Percentiles rank a stretch among this genome's conserved stretches.
These are phyloP conservation scores for Microplitis manilae DNA, from an alignment of 2,888 invertebrate genomes.

Conservation along the genomic window DNA sequence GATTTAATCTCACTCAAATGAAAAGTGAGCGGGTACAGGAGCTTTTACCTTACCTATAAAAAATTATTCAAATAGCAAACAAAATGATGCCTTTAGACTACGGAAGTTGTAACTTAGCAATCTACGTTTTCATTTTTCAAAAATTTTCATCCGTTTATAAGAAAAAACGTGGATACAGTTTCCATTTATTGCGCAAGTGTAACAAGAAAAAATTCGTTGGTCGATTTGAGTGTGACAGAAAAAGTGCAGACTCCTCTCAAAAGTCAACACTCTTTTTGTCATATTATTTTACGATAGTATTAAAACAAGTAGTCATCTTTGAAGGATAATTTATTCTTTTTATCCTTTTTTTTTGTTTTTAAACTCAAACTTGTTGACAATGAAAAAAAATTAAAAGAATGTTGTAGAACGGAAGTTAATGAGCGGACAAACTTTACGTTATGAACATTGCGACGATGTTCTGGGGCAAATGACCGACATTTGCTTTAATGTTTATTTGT, in stretches of 20 bases:
- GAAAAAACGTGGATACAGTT: too few relatives aligned
- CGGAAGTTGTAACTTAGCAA: too few relatives aligned
- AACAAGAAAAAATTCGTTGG: too few relatives aligned
- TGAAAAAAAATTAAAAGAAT: conserved; percentile 3
- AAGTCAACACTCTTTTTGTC: conserved; percentile 4
- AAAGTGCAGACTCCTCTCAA: neutral
- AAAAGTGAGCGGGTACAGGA: too few relatives aligned
- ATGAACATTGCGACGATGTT: conserved; percentile 22
- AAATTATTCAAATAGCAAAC: too few relatives aligned
- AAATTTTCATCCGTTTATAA: too few relatives aligned
- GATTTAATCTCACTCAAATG: too few relatives aligned
- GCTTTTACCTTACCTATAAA: too few relatives aligned
- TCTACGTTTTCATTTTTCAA: too few relatives aligned
- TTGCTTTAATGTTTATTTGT: conserved; percentile 10
- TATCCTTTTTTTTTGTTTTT: neutral
- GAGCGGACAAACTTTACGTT: conserved; percentile 4
- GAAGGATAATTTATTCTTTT: neutral
- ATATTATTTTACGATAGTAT: neutral
- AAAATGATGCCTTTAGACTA: too few relatives aligned
- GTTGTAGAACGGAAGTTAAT: neutral
- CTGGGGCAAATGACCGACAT: conserved; percentile 38
- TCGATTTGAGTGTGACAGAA: too few relatives aligned
- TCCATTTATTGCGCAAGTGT: too few relatives aligned
- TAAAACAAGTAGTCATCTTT: conserved; percentile 3
- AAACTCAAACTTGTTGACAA: neutral